Evolutionary conservation across 2,113 vertebrate species (phyloP).

Genomic region (Ia io): DNA sequence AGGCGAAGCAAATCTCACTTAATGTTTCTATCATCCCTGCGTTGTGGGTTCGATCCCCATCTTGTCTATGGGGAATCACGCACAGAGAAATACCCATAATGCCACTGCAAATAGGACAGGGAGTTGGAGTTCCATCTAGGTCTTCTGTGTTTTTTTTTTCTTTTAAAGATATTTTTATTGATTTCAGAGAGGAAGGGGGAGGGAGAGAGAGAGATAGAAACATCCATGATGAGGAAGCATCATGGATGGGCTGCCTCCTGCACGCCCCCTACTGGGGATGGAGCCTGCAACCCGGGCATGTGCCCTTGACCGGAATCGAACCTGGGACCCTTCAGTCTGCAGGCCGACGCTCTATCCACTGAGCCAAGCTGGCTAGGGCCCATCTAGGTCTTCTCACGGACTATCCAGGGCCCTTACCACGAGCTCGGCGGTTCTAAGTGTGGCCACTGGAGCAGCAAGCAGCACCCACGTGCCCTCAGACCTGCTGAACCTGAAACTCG

Average conservation of each 20-base stretch:
- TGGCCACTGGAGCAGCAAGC: not conserved
- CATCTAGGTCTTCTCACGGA: not conserved
- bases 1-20: not conserved
- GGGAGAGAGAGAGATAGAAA: too few species aligned
- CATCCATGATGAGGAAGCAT: too few species aligned
- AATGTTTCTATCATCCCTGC: fast-evolving
- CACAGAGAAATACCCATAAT: not conserved
- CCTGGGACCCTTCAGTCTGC: too few species aligned
- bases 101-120: not conserved
- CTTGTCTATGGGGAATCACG: not conserved
- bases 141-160: not conserved
- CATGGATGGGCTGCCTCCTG: too few species aligned
- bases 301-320: too few species aligned
- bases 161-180: too few species aligned
- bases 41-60: not conserved
- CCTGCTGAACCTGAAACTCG: not conserved
- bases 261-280: too few species aligned
- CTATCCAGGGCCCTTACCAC: not conserved
- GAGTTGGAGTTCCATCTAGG: not conserved
- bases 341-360: too few species aligned
- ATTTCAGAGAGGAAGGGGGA: too few species aligned
- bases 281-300: too few species aligned
- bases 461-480: not conserved
- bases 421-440: not conserved
- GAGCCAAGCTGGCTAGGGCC: not conserved